Evolutionary conservation across 2,797 vertebrate species (phyloP), one percentile per base, ranked within the genome.

Genomic region (Poeciliopsis infans): DNA sequence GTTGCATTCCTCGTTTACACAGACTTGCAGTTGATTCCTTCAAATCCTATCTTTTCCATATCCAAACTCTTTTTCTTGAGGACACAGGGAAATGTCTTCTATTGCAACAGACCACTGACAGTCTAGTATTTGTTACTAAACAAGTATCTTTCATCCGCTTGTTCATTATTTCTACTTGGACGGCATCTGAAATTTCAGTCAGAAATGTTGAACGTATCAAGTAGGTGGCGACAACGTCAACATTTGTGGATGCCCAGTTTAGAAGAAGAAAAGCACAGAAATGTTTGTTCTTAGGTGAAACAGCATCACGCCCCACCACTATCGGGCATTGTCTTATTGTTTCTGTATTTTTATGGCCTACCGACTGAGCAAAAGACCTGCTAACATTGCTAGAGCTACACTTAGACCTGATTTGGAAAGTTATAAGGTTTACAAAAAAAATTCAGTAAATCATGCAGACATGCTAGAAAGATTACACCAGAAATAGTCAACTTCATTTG

Each of bases 1-100:
- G 77, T 74, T 79, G 80, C 39, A 5, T 51, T 79, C 82, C 70
- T 77, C 80, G 80, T 79, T 81, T 79, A 76, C 76, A 55, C 57
- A 75, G 57, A 68, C 64, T 79, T 45, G 57, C 55, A 55, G 80
- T 72, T 78, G 66, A 43, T 80, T 16, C 23, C 53, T 76, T 79
- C 18, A 47, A 2, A 70, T 75, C 73, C 45, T 13, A 47, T 79
- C 33, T 78, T 80, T 77, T 61, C 41, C 15, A 13, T n/a, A 71
- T 78, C 28, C 51, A 51, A 45, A 46, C 76, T 85, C 77, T 36
- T 78, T 55, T 47, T 39, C 51, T 53, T 53, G 51, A 53, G 51
- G 66, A 43, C 10, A 75, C 39, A 25, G 36, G 43, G 36, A 43
- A 43, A 20, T 74, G 49, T 70, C 31, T 49, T 72, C 55, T 45